A percentile compares a stretch with the other conserved stretches of the same genome.
Evolutionary conservation across 2,888 invertebrate genomes (phyloP).

Genomic region (Nymphalis polychloros): DNA sequence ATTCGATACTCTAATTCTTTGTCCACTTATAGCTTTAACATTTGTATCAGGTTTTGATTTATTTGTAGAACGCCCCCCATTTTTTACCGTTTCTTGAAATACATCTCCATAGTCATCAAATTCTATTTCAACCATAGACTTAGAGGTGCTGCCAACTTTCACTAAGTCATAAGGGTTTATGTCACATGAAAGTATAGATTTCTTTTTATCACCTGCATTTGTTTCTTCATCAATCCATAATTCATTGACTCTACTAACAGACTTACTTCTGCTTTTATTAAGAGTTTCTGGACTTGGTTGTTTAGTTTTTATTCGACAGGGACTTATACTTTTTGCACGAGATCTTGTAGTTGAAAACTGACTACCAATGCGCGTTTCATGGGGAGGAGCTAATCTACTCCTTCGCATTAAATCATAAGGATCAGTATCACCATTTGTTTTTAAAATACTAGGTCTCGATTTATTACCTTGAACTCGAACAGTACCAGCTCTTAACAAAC

Average conservation of each 20-base stretch:
- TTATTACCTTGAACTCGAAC: constrained; percentile 83
- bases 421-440: constrained; percentile 82
- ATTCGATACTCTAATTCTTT: constrained; percentile 84
- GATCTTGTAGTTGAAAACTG: constrained; percentile 76
- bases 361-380: constrained; percentile 78
- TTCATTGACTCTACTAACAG: constrained; percentile 75
- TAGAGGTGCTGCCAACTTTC: constrained; percentile 76
- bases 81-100: constrained; percentile 66
- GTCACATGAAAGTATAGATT: constrained; percentile 90
- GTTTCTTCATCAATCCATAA: constrained; percentile 71
- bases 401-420: constrained; percentile 93
- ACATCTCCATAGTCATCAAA: constrained; percentile 75
- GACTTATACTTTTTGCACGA: constrained; percentile 81
- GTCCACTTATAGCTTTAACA: constrained; percentile 85
- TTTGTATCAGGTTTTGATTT: constrained; percentile 74
- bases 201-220: constrained; percentile 68
- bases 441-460: constrained; percentile 84
- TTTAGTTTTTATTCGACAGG: constrained; percentile 79
- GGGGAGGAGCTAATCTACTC: constrained; percentile 86
- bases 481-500: constrained; percentile 83
- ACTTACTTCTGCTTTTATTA: constrained; percentile 72
- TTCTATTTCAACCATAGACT: constrained; percentile 76
- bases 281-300: constrained; percentile 72
- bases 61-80: constrained; percentile 54
- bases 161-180: constrained; percentile 92